These are phyloP conservation scores for Bimastos eiseni DNA, from an alignment of 2,888 invertebrate genomes.

Conservation along the genomic window DNA sequence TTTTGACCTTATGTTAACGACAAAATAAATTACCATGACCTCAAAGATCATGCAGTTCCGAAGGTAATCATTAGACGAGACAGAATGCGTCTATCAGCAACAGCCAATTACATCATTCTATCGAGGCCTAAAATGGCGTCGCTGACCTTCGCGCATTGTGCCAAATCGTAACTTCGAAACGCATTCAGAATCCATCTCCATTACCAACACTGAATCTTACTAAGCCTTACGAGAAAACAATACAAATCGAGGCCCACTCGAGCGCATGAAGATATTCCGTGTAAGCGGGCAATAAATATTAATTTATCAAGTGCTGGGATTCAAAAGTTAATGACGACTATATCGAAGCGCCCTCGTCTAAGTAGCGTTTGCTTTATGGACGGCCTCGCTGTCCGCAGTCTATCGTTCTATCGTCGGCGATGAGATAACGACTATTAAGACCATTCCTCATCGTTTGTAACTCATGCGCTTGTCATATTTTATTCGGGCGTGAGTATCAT, in stretches of 20 bases:
- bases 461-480: slow-evolving; percentile 27
- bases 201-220: neutral
- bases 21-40: slow-evolving; percentile 9
- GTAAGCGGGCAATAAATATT: slow-evolving; percentile 22
- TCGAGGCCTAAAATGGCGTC: neutral
- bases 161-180: neutral
- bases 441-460: slow-evolving; percentile 25
- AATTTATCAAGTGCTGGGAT: slow-evolving; percentile 8
- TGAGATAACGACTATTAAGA: slow-evolving; percentile 17
- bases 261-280: slow-evolving; percentile 16
- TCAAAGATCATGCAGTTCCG: neutral
- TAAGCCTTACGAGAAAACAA: slow-evolving; percentile 17
- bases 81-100: neutral
- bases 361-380: neutral
- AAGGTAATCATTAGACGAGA: neutral
- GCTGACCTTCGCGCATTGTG: neutral
- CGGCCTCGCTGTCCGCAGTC: slow-evolving; percentile 9
- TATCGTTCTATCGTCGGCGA: neutral
- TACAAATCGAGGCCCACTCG: slow-evolving; percentile 9
- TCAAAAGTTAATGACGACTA: slow-evolving; percentile 15
- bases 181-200: neutral
- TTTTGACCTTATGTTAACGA: slow-evolving; percentile 3
- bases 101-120: neutral
- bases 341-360: neutral
- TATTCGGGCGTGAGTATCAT: neutral